Evolutionary conservation across 2,797 vertebrate species (phyloP).

Genomic region (Sebastes oblongus): DNA sequence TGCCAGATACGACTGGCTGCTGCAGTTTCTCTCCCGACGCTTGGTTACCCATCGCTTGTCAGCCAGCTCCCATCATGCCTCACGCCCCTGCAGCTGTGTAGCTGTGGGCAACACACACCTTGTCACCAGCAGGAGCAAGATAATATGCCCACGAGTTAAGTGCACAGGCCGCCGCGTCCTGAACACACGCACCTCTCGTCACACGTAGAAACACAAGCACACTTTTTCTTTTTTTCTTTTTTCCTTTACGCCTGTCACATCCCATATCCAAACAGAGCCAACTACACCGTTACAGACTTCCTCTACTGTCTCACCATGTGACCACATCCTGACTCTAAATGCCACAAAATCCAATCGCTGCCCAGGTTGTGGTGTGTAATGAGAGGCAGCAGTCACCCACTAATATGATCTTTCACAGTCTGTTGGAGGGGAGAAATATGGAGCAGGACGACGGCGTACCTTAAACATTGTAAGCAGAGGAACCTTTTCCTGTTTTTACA

Average conservation of each 20-base stretch:
- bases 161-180: constrained; percentile 15
- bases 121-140: constrained; percentile 32
- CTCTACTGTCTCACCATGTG: constrained; percentile 35
- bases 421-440: constrained; percentile 63
- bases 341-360: constrained; percentile 63
- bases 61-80: constrained; percentile 50
- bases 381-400: constrained; percentile 65
- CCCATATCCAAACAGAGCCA: constrained; percentile 36
- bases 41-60: constrained; percentile 44
- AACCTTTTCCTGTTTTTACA: constrained; percentile 68
- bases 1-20: constrained; percentile 13
- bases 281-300: constrained; percentile 37
- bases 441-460: constrained; percentile 55
- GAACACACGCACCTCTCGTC: constrained; percentile 5
- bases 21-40: constrained; percentile 30
- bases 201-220: constrained; percentile 16
- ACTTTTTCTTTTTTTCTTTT: neutral
- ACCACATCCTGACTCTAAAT: constrained; percentile 61
- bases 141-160: constrained; percentile 38
- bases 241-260: constrained; percentile 48
- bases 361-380: constrained; percentile 68
- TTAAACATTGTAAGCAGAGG: constrained; percentile 63
- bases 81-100: constrained; percentile 37
- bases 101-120: constrained; percentile 55
- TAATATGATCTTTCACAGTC: constrained; percentile 77